These are phyloP conservation scores for Catocala nupta DNA, from an alignment of 2,888 invertebrate genomes.

Conservation along the genomic window DNA sequence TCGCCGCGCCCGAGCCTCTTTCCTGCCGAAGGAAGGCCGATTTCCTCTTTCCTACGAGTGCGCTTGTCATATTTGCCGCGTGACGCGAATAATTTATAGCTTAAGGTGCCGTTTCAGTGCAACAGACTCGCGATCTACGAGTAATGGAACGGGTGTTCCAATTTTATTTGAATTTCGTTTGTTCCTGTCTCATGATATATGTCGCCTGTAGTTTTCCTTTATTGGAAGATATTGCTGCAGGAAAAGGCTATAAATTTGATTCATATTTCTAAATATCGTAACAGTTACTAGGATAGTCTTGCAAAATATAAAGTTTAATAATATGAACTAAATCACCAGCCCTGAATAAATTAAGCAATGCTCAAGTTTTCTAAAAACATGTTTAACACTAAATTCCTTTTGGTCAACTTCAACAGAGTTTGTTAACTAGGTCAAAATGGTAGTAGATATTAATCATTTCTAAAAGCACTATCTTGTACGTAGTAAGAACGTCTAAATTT, in stretches of 20 bases:
- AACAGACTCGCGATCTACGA: conserved; percentile 22
- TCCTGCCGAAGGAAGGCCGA: conserved; percentile 25
- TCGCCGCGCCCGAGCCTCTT: conserved; percentile 20
- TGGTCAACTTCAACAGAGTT: neutral
- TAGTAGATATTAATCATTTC: neutral
- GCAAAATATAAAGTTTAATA: neutral
- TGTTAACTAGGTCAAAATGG: conserved; percentile 3
- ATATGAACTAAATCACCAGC: no score
- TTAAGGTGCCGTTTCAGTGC: conserved; percentile 32
- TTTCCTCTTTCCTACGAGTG: conserved; percentile 26
- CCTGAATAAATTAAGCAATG: no score
- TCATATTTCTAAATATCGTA: conserved; percentile 13
- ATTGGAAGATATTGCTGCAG: conserved; percentile 21
- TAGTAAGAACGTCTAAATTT: neutral
- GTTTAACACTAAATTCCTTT: neutral
- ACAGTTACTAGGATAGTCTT: neutral
- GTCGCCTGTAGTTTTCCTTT: conserved; percentile 19
- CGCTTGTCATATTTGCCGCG: conserved; percentile 39
- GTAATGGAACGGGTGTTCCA: conserved; percentile 16
- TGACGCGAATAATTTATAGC: conserved; percentile 48
- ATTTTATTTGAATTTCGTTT: conserved; percentile 33
- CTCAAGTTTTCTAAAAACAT: neutral
- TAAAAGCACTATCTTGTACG: conserved; percentile 11
- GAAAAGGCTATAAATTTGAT: conserved; percentile 12
- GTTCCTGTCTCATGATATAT: conserved; percentile 19